Evolutionary conservation across 2,888 invertebrate species (phyloP).

Genomic region (Schrankia costaestrigalis): DNA sequence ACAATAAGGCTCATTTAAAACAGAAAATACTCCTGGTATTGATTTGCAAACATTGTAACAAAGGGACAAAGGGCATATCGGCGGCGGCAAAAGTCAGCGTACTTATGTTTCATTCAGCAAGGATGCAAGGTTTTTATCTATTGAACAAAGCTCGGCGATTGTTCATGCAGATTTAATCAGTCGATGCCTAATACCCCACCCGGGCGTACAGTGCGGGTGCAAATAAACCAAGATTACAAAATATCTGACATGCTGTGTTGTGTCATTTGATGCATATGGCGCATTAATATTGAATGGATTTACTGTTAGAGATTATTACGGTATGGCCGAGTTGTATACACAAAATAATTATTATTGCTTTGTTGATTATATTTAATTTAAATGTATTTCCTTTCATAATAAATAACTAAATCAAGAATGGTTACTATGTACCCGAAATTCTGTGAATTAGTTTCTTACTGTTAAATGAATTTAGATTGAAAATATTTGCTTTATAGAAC

Average conservation of each 20-base stretch:
- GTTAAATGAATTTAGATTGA: too few species aligned
- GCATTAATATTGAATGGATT: conserved; percentile 27
- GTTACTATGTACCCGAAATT: too few species aligned
- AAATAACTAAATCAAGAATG: too few species aligned
- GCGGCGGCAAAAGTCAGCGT: conserved; percentile 38
- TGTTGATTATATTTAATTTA: too few species aligned
- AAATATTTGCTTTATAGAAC: too few species aligned
- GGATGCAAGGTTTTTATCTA: conserved; percentile 49
- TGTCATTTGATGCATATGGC: conserved; percentile 38
- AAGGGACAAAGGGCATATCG: conserved; percentile 27
- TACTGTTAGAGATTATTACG: conserved; percentile 26
- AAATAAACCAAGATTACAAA: conserved; percentile 35
- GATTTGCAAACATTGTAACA: conserved; percentile 16
- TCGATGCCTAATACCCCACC: conserved; percentile 34
- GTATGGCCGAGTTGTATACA: too few species aligned
- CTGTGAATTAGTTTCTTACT: too few species aligned
- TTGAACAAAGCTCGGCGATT: conserved; percentile 58
- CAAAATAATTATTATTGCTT: too few species aligned
- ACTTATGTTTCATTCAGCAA: conserved; percentile 62
- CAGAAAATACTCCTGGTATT: conserved; percentile 8
- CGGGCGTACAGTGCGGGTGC: conserved; percentile 33
- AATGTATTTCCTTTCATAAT: too few species aligned
- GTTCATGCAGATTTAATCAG: conserved; percentile 75
- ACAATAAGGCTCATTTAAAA: conserved; percentile 1
- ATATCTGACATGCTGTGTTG: conserved; percentile 25